A percentile compares a stretch with the other conserved stretches of the same genome.
These are phyloP conservation scores for Sycophila texana DNA, from an alignment of 2,888 invertebrate species.

Conservation along the genomic window DNA sequence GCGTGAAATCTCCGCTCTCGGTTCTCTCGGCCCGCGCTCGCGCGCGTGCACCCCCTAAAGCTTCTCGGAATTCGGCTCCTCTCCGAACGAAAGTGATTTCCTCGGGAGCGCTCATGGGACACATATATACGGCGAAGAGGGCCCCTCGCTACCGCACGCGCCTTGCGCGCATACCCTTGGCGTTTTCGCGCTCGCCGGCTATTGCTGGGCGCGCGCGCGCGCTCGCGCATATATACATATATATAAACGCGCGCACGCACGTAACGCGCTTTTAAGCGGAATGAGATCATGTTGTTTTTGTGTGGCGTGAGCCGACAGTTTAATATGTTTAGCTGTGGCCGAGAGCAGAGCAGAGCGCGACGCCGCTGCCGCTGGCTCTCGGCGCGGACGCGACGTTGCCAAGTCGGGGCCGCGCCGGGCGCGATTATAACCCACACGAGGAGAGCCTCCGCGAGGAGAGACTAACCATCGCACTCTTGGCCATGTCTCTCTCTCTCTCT, in stretches of 20 bases:
- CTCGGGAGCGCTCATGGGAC: constrained; percentile 20
- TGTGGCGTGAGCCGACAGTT: constrained; percentile 73
- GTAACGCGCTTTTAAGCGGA: constrained; percentile 57
- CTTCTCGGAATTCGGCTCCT: constrained; percentile 52
- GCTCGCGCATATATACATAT: background rate
- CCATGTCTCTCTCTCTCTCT: background rate
- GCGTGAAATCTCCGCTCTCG: constrained; percentile 8
- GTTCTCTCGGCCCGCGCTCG: too few relatives aligned
- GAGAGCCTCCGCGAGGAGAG: background rate
- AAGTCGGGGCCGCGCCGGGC: constrained; percentile 43
- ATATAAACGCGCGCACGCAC: background rate
- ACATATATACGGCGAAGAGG: background rate
- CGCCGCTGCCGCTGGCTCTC: constrained; percentile 61
- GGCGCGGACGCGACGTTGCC: constrained; percentile 57
- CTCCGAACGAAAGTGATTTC: constrained; percentile 55
- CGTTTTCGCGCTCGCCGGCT: background rate
- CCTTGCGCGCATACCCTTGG: too few relatives aligned
- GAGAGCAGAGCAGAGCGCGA: constrained; percentile 37
- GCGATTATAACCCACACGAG: constrained; percentile 2
- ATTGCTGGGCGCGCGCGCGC: background rate
- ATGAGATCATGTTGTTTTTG: constrained; percentile 76
- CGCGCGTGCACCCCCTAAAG: background rate
- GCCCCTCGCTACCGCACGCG: background rate
- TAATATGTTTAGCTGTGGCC: constrained; percentile 73
- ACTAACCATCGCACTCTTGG: background rate